Evolutionary conservation across 92 coral and sea anemone species (phyloP), one percentile per base, ranked within the genome.

Genomic region (Siderastrea radians): DNA sequence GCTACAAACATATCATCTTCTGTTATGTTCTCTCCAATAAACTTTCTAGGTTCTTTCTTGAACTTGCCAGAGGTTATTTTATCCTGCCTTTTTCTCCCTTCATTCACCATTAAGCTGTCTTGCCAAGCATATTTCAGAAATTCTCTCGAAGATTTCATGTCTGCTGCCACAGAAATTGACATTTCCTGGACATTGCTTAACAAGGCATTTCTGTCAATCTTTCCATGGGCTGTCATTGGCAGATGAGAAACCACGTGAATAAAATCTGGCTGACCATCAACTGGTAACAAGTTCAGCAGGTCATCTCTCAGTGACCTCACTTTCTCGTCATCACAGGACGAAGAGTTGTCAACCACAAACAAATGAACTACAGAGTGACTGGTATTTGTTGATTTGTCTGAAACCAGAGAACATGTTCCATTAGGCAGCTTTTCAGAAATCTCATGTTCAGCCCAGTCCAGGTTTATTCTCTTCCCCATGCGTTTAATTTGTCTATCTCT

Each of bases 161-260:
- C 60, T 48, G 38, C 38, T 26, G 38, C 38, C 38, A 9, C 73
- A 58, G 80, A 11, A 19, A 13, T 17, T 64, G 58, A 16, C 43
- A 63, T 47, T 59, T 44, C 64, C 51, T 78, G 74, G 49, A 78
- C 45, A 53, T 50, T 51, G 16, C 45, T 72, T 9, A 95, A 91
- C 59, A 95, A 72, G 1, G 88, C 79, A 60, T 59, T 80, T 26
- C 86, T 87, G 90, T 97, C 92, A 47, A 93, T 93, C 88, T 97
- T 97, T 3, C 99, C 99, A 78, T 97, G 99, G 59, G 87, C 81
- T 45, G 98, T 97, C 90, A 95, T 78, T 15, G 99, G 99, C 15
- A 97, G 84, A 26, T 79, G 70, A 12, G 83, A 62, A 47, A 95
- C 91, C 59, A 97, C 14, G 63, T 95, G 92, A 59, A 95, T 71